Percentiles rank a stretch among this genome's conserved stretches.
Evolutionary conservation across 1,140 invertebrate genomes (phyloP).

Genomic region (Triops longicaudatus): DNA sequence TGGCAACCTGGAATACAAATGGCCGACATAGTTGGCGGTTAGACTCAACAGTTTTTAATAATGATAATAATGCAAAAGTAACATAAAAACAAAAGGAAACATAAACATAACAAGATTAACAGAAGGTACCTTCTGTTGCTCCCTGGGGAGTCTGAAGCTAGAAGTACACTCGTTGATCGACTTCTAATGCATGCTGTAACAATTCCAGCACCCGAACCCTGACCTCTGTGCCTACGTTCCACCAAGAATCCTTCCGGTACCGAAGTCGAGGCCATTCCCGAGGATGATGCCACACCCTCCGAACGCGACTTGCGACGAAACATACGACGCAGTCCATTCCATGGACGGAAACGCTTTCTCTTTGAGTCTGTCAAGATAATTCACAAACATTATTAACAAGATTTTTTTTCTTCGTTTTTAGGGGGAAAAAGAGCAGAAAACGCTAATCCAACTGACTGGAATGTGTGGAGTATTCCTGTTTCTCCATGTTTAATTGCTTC

Average conservation of each 20-base stretch:
- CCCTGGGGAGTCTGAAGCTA: conserved; percentile 43
- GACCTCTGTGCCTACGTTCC: conserved; percentile 35
- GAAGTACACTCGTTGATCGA: conserved; percentile 57
- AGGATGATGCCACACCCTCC: conserved; percentile 25
- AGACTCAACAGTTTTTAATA: background rate
- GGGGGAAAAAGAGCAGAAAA: background rate
- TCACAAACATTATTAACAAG: background rate
- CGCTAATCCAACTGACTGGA: background rate
- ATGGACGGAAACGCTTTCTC: conserved; percentile 52
- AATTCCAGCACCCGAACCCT: conserved; percentile 39
- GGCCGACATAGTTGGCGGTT: background rate
- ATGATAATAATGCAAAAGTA: too few relatives aligned
- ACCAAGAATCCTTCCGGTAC: conserved; percentile 32
- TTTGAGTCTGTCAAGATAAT: conserved; percentile 48
- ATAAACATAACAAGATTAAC: conserved; percentile 28
- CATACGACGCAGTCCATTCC: conserved; percentile 57
- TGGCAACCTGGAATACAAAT: background rate
- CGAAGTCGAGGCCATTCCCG: conserved; percentile 30
- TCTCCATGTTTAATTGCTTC: background rate
- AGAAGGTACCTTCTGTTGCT: conserved; percentile 43
- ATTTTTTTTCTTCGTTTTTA: background rate
- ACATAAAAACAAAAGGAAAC: too few relatives aligned
- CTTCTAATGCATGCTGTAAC: conserved; percentile 42
- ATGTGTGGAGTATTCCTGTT: background rate
- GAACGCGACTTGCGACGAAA: conserved; percentile 48